Conservation (phyloP, 2,888 invertebrate species). For the Scaptomyza parva region DNA sequence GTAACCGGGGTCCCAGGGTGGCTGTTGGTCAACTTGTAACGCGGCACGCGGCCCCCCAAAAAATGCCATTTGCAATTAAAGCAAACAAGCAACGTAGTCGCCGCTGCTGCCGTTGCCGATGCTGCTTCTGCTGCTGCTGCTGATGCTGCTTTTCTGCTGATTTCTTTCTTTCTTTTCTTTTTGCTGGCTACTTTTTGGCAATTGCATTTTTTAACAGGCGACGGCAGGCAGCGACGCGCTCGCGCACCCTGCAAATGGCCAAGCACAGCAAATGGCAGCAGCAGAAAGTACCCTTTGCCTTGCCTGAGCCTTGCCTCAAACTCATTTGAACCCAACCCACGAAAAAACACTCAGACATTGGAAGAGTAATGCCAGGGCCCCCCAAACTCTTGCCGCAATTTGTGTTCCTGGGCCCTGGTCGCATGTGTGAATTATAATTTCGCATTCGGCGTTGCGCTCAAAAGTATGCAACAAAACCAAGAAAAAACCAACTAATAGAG, state of each 20-base stretch:
- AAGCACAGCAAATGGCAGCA: conserved; percentile 28
- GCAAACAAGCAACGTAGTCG: conserved; percentile 73
- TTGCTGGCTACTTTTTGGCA: conserved; percentile 79
- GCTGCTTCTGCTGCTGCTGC: not conserved
- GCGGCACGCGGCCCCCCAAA: conserved; percentile 54
- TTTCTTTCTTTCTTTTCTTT: conserved; percentile 51
- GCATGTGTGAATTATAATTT: conserved; percentile 82
- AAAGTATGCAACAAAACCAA: conserved; percentile 70
- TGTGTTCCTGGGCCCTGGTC: conserved; percentile 61
- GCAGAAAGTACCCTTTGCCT: not conserved
- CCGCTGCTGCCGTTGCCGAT: conserved; percentile 8
- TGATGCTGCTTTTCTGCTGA: conserved; percentile 1
- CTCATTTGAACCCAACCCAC: not conserved
- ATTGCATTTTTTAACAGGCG: conserved; percentile 79
- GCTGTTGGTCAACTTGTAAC: conserved; percentile 71
- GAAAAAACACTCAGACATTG: conserved; percentile 29
- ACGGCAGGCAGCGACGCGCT: too few relatives aligned
- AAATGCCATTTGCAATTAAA: conserved; percentile 80
- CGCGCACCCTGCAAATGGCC: conserved; percentile 58
- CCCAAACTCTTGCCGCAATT: conserved; percentile 15
- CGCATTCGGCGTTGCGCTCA: conserved; percentile 74
- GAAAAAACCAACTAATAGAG: not conserved
- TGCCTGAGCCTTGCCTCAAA: conserved; percentile 1
- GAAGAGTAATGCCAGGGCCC: conserved; percentile 13
- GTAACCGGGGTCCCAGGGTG: conserved; percentile 42